A percentile compares a stretch with the other conserved stretches of the same genome.
Evolutionary conservation across 2,113 vertebrate species (phyloP).

Genomic region (Silurus glanis): DNA sequence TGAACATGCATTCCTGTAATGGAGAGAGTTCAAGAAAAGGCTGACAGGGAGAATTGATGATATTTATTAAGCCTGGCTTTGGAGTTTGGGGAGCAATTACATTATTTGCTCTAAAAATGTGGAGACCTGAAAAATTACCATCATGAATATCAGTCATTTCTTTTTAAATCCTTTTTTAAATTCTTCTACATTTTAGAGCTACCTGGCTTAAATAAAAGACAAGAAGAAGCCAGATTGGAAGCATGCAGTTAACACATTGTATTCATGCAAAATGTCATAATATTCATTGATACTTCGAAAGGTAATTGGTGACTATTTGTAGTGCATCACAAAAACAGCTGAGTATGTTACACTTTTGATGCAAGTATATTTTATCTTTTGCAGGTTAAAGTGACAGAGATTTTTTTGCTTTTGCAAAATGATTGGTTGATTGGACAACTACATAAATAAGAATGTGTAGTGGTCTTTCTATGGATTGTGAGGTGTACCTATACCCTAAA

Average conservation of each 20-base stretch:
- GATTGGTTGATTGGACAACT: no score
- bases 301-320: neutral
- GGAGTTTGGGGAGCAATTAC: slow-evolving; percentile 12
- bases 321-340: neutral
- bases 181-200: neutral
- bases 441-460: no score
- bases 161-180: neutral
- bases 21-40: slow-evolving; percentile 16
- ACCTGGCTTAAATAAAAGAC: neutral
- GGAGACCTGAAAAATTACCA: neutral
- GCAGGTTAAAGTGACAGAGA: no score
- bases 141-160: neutral
- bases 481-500: no score
- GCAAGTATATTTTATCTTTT: neutral
- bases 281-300: neutral
- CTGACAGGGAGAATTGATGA: slow-evolving; percentile 45
- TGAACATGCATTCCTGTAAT: slow-evolving; percentile 12
- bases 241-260: neutral
- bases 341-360: neutral
- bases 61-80: slow-evolving; percentile 43
- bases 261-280: neutral
- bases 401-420: no score
- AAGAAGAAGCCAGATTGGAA: neutral
- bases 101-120: slow-evolving; percentile 13
- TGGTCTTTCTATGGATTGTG: no score